These are phyloP conservation scores for Promerops cafer DNA, from an alignment of 2,113 vertebrate genomes.

Conservation along the genomic window DNA sequence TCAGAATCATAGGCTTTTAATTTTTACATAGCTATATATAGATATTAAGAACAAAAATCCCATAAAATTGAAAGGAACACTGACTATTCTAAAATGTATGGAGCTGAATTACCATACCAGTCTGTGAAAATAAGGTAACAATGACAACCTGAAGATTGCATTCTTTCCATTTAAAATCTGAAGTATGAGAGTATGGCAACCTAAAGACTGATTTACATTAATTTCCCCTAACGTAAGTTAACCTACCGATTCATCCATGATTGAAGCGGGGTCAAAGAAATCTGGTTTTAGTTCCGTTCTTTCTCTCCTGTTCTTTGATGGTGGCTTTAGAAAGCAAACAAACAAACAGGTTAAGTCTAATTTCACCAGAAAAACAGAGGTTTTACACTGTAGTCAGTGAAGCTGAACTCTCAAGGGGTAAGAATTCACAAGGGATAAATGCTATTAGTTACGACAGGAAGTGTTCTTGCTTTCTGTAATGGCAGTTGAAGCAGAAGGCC, in stretches of 20 bases:
- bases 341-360: neutral
- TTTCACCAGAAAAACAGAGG: neutral
- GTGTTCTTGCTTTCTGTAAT: neutral
- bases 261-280: conserved; percentile 98
- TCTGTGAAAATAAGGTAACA: neutral
- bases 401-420: neutral
- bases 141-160: neutral
- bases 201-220: neutral
- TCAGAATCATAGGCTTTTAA: neutral
- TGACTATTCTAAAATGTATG: neutral
- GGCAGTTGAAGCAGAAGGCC: neutral
- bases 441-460: neutral
- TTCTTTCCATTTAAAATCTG: neutral
- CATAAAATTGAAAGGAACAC: neutral
- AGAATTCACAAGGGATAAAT: neutral
- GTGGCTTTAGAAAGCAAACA: conserved; percentile 78
- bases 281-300: conserved; percentile 97
- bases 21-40: neutral
- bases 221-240: conserved; percentile 20
- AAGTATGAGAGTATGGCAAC: neutral
- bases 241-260: conserved; percentile 99
- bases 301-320: conserved; percentile 97
- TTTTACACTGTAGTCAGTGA: neutral
- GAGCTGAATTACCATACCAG: neutral
- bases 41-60: neutral